Percentiles rank a stretch among this genome's conserved stretches.
These are phyloP conservation scores for Meteorus cinctellus DNA, from an alignment of 2,888 invertebrate species.

Conservation along the genomic window DNA sequence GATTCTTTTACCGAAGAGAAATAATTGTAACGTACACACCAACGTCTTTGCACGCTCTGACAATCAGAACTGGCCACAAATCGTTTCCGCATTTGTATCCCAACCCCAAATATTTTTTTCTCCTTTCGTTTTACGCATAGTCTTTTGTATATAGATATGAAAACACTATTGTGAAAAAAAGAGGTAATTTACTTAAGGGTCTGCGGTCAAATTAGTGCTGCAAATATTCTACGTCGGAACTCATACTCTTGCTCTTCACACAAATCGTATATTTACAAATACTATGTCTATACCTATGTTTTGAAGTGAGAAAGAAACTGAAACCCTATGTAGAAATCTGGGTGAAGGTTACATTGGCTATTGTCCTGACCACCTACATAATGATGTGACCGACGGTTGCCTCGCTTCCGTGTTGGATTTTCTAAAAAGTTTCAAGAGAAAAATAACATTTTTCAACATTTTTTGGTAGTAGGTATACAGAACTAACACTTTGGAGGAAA, in stretches of 20 bases:
- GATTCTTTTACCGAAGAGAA: neutral
- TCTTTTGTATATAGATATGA: neutral
- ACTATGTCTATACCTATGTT: neutral
- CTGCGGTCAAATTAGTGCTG: constrained; percentile 65
- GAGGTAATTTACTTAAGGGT: constrained; percentile 54
- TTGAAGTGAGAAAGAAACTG: constrained; percentile 42
- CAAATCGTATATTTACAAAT: constrained; percentile 19
- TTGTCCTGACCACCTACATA: constrained; percentile 8
- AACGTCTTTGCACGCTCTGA: constrained; percentile 12
- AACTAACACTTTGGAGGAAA: neutral
- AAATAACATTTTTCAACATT: neutral
- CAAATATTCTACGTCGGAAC: constrained; percentile 55
- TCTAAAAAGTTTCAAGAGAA: neutral
- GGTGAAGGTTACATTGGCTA: constrained; percentile 47
- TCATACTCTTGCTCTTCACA: constrained; percentile 40
- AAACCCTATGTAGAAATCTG: constrained; percentile 51
- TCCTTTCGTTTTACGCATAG: neutral
- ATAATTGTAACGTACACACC: neutral
- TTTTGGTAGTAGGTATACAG: neutral
- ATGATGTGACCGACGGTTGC: constrained; percentile 1
- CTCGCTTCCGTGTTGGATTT: constrained; percentile 48
- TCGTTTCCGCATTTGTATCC: constrained; percentile 1
- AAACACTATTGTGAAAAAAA: constrained; percentile 13
- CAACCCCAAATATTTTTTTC: neutral
- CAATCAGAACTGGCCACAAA: constrained; percentile 4